Percentiles rank a stretch among this genome's conserved stretches.
Evolutionary conservation across 2,113 vertebrate genomes (phyloP).

Genomic region (Apteryx mantelli): DNA sequence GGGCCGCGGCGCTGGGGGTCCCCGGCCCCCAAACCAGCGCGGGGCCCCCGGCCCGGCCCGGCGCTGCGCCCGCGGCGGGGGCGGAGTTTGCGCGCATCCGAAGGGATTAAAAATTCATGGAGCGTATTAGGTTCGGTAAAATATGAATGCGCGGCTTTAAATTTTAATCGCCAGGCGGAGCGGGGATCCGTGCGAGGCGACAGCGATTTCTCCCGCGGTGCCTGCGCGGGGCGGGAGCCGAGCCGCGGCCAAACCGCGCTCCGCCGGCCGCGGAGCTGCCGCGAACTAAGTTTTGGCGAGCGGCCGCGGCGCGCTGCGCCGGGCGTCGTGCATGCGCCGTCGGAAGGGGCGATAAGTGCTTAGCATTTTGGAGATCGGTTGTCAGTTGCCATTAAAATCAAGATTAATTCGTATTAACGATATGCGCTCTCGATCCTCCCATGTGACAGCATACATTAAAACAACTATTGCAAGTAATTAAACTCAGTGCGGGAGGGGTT

Average conservation of each 20-base stretch:
- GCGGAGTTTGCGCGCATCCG: constrained; percentile 79
- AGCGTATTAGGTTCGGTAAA: constrained; percentile 91
- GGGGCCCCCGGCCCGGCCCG: not conserved
- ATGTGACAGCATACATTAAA: constrained; percentile 81
- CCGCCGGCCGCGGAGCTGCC: too few species aligned
- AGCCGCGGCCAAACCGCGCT: too few species aligned
- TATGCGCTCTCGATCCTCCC: constrained; percentile 80
- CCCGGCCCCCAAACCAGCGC: not conserved
- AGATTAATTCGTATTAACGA: constrained; percentile 86
- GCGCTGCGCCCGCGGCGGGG: too few species aligned
- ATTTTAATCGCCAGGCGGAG: constrained; percentile 93
- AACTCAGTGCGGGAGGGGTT: constrained; percentile 73
- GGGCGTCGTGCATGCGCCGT: not conserved
- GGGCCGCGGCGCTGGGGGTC: not conserved
- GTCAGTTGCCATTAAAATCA: constrained; percentile 83
- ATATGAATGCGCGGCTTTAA: constrained; percentile 93
- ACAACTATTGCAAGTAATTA: constrained; percentile 82
- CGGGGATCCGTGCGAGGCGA: constrained; percentile 82
- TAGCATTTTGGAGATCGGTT: constrained; percentile 78
- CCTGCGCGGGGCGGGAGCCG: too few species aligned
- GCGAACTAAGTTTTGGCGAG: too few species aligned
- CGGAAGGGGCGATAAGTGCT: constrained; percentile 68
- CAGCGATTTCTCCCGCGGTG: constrained; percentile 76
- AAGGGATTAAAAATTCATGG: constrained; percentile 91
- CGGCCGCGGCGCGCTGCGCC: too few species aligned